Conservation (phyloP, 1,140 invertebrate species). For the Bicyclus anynana region DNA sequence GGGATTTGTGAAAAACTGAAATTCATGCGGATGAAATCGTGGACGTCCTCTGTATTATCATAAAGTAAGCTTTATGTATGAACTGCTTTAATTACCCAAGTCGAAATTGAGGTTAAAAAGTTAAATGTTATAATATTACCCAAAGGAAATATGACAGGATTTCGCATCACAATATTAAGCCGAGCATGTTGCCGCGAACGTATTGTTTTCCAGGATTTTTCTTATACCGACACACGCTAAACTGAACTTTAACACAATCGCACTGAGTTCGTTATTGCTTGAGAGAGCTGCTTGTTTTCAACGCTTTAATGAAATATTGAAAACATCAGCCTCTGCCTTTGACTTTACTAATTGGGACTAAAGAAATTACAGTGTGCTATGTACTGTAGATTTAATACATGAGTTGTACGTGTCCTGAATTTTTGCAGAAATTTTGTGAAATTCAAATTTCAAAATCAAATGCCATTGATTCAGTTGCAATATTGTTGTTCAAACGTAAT, state of each 20-base stretch:
- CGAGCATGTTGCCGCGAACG: neutral
- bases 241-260: neutral
- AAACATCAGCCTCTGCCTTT: conserved; percentile 6
- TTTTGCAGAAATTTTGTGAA: neutral
- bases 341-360: conserved; percentile 8
- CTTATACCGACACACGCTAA: neutral
- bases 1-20: too few species aligned
- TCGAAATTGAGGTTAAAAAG: neutral
- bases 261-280: neutral
- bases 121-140: conserved; percentile 1
- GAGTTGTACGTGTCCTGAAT: neutral
- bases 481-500: too few species aligned
- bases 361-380: conserved; percentile 3
- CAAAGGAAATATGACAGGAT: conserved; percentile 6
- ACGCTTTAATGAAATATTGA: conserved; percentile 6
- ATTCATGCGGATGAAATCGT: too few species aligned
- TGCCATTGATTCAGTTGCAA: too few species aligned
- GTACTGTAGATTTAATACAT: neutral
- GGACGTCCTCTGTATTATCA: too few species aligned
- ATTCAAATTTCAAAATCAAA: too few species aligned
- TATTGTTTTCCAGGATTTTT: conserved; percentile 8
- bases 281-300: neutral
- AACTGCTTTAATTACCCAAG: neutral
- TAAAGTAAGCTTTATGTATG: too few species aligned
- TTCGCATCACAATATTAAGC: conserved; percentile 1